Base-by-base conservation (phyloP, 2,113 vertebrate species). In the Gymnarchus niloticus region DNA sequence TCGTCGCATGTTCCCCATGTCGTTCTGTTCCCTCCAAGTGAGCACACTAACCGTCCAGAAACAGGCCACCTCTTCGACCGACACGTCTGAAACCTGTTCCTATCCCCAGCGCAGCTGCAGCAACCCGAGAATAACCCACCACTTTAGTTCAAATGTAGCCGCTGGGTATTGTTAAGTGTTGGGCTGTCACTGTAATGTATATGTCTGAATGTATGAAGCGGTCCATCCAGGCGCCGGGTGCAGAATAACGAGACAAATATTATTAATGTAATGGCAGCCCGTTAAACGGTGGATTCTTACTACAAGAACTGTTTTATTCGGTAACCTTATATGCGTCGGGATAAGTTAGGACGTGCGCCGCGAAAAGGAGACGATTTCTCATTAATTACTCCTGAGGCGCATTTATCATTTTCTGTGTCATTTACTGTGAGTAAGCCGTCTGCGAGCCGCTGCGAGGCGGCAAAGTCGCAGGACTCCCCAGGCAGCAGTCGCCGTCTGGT, bases 361-460 rank as follows among this genome's bases (percentile, higher is more conserved):
- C 19, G 21, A 77, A 77, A 41, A 85, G 37, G 84, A 85, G 61
- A 85, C 33, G 28, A 76, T 77, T 89, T 81, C 65, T 37, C 52
- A 10, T 54, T 88, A 87, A 87, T 87, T 80, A 80, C 87, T 86
- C 44, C 78, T 56, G 61, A 19, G 73, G 59, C 76, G 46, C 73
- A 25, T 86, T 84, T 86, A 54, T 84, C 78, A 51, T 86, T 83
- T 56, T 48, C 83, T 80, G 56, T 83, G 73, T 80, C 83, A 85
- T 77, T 85, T 41, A 52, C 65, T 37, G 51, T 90, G 88, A 90
- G 73, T 88, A 88, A 89, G 83, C 87, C 33, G 88, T 85, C 85
- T 86, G 56, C 23, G 76, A 87, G 73, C 84, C 57, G 61, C 25
- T 33, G 9, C 54, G 56, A 88, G 87, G 83, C 77, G 54, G 86